Evolutionary conservation across 2,888 invertebrate genomes (phyloP), one percentile per base, ranked within the genome.

Genomic region (Papilio gigon): DNA sequence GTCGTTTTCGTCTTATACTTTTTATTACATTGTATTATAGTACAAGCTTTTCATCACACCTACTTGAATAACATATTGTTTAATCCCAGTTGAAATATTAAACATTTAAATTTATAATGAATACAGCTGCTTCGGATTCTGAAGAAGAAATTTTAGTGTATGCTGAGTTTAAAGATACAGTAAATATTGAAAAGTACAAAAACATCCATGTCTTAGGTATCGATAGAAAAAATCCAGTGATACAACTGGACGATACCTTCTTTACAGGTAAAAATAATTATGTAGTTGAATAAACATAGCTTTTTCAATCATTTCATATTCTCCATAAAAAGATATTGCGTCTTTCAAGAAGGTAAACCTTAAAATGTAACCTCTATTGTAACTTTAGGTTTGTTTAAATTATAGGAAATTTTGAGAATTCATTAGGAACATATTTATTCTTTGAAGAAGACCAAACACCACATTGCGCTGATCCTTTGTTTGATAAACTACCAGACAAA

Each of bases 361-460:
- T n/a, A n/a, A n/a, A n/a, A n/a, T n/a, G n/a, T n/a, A n/a, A n/a
- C n/a, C n/a, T n/a, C n/a, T n/a, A n/a, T n/a, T n/a, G n/a, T n/a
- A n/a, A n/a, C n/a, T n/a, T n/a, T n/a, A n/a, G n/a, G n/a, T n/a
- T n/a, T 59, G 20, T 53, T 65, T 84, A 86, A 9, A 27, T 68
- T 63, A 14, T 61, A 94, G 96, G 96, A 20, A 93, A 93, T 63
- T 95, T 94, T 84, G 94, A 94, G 78, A 93, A 94, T 79, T 91
- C 94, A 9, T 82, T 95, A 70, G 96, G 96, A 22, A 96, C 96
- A 17, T 94, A 94, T 74, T 88, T 96, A 81, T 95, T 96, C 80
- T 96, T 96, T 80, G 94, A 95, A 80, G 94, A 94, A 76, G 93
- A 94, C 71, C 85, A 92, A 35, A 84, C 92, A 44, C 87, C 91